Conservation (phyloP, 2,113 vertebrate species). For the Leuciscus idus region DNA sequence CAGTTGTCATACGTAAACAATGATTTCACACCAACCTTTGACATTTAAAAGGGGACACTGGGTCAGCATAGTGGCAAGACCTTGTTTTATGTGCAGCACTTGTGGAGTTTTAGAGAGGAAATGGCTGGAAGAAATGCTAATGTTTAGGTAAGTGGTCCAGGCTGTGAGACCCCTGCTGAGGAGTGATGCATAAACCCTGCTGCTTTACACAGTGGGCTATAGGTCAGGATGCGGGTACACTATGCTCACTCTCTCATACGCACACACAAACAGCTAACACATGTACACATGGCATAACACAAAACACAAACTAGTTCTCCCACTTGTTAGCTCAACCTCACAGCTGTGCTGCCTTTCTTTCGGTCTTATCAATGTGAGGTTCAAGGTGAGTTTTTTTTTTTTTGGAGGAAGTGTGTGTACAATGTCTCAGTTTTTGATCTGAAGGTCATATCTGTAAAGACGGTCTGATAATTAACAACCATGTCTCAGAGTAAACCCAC, state of each 20-base stretch:
- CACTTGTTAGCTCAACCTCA: background rate
- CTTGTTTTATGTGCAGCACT: background rate
- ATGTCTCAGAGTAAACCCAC: background rate
- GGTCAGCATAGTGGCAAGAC: background rate
- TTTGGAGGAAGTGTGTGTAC: background rate
- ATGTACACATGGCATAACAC: background rate
- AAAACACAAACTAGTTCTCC: background rate
- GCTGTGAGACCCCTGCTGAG: background rate
- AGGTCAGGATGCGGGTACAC: constrained; percentile 34
- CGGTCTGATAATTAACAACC: background rate
- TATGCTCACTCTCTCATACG: background rate
- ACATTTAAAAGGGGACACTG: background rate
- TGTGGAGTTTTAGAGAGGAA: constrained; percentile 3
- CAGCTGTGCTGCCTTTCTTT: background rate
- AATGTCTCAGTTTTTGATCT: constrained; percentile 9
- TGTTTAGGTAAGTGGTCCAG: constrained; percentile 17
- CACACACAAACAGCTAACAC: background rate
- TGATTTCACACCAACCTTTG: background rate
- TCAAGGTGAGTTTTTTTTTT: constrained; percentile 23
- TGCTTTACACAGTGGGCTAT: constrained; percentile 11
- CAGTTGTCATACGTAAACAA: background rate
- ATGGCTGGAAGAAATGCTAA: constrained; percentile 18
- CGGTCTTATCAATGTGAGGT: background rate
- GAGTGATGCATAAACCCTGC: constrained; percentile 27
- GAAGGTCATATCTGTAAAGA: constrained; percentile 33